Evolutionary conservation across 1,140 invertebrate genomes (phyloP), one percentile per base, ranked within the genome.

Genomic region (Coptotermes formosanus): DNA sequence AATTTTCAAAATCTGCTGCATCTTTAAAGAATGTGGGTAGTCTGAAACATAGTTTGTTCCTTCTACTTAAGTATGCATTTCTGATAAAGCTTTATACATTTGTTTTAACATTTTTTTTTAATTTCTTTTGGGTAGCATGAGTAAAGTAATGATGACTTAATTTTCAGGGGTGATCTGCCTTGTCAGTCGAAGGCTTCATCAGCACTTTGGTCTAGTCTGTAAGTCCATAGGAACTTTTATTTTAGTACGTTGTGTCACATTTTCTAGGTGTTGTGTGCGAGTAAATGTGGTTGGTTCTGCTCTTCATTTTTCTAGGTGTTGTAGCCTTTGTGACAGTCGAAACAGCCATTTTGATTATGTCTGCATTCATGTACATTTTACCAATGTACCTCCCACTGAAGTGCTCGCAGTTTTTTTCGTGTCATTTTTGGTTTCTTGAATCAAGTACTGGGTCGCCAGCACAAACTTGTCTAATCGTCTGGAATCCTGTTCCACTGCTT

Each of bases 131-230:
- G 25, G 23, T 43, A 83, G 82, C 82, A 83, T 83, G 82, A 43
- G 21, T 85, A 69, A 75, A 30, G 25, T 45, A 85, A 81, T 64
- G 48, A 44, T 30, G 48, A 69, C 52, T 85, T 85, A 44, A 69
- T 91, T 94, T 94, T 92, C 93, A 94, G 94, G 92, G 94, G 94
- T 90, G 94, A 94, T 92, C 91, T 93, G 90, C 91, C 91, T 85
- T 89, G 90, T 88, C 89, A 89, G 87, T 89, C 89, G 86, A 89
- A 89, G 88, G 89, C 88, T 84, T 89, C 88, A 87, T 88, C 88
- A 43, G 87, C 88, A 55, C 87, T 88, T 43, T 89, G 89, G 84
- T 88, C 87, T 86, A 90, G 89, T 88, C 88, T 90, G 91, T 91
- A 91, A 91, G 91, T 91, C 84, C 85, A 87, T 84, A 32, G 83